phyloP scores from a whole-genome alignment of 2,113 vertebrate genomes.

The rabbit (Oryctolagus cuniculus) region mOryCun1.1 NC_091447.1:60638001-60638500 shows the following conservation, averaged over 20 bases:
- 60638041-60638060: background rate
- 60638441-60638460: too few species aligned
- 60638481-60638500: too few species aligned
- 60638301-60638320: background rate
- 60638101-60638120: too few species aligned
- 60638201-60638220: fast-evolving
- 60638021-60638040: background rate
- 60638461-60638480: too few species aligned
- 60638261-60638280: background rate
- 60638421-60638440: too few species aligned
- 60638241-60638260: background rate
- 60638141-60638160: fast-evolving
- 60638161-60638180: background rate
- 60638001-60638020: background rate
- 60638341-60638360: background rate
- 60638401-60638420: too few species aligned
- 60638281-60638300: background rate
- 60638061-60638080: background rate
- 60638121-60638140: too few species aligned
- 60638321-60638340: too few species aligned
- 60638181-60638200: too few species aligned
- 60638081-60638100: background rate
- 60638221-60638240: background rate
- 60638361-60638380: background rate
- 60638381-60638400: background rate